Conservation (phyloP, 2,888 invertebrate species). For the Epinotia ramella region DNA sequence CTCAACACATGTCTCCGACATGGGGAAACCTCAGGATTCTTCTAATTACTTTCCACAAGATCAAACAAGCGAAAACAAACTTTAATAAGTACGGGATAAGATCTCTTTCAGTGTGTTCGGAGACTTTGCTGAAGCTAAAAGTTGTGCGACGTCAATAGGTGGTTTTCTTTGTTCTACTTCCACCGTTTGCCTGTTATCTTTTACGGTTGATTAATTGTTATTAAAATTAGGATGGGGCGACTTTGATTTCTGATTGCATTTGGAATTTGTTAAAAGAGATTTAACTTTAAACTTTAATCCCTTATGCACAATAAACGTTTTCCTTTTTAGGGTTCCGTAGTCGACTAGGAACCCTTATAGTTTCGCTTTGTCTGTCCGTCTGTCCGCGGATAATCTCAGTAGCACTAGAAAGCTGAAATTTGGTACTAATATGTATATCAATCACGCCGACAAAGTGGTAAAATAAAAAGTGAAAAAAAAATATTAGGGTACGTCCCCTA, state of each 20-base stretch:
- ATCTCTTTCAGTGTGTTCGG: conserved; percentile 19
- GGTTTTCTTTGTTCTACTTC: conserved; percentile 1
- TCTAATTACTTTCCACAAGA: conserved; percentile 20
- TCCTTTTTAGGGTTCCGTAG: no score
- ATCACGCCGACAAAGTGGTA: no score
- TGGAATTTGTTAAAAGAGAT: no score
- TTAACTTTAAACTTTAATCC: no score
- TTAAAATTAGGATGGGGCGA: conserved; percentile 1
- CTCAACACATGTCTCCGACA: background rate
- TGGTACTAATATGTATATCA: no score
- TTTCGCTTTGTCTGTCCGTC: no score
- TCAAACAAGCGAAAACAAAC: conserved; percentile 21
- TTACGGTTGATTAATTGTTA: conserved; percentile 23
- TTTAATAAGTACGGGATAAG: conserved; percentile 21
- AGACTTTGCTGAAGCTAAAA: conserved; percentile 11
- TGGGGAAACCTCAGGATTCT: conserved; percentile 7
- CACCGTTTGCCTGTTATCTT: conserved; percentile 1
- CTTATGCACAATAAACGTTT: no score
- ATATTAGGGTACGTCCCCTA: no score
- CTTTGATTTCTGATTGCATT: background rate
- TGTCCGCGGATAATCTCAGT: no score
- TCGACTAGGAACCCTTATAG: no score
- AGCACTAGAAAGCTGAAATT: no score
- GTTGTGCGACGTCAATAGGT: conserved; percentile 14
- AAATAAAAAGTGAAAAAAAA: no score